These are phyloP conservation scores for Resseliella maxima DNA, from an alignment of 2,888 invertebrate species.

Conservation along the genomic window DNA sequence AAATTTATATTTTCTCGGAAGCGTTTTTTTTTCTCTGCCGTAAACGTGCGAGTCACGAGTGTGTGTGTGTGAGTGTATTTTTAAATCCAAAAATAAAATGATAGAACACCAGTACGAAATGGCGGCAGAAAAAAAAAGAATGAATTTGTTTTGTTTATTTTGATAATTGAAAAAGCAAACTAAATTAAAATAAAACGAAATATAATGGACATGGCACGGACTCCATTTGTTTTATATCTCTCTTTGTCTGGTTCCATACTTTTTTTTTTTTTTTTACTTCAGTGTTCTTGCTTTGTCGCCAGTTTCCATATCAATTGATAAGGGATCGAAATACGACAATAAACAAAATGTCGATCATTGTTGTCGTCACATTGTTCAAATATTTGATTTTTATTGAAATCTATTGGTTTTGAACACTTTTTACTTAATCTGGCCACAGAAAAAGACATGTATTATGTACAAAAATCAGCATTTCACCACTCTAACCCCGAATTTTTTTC, in stretches of 20 bases:
- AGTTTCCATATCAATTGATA: conserved; percentile 45
- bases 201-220: conserved; percentile 29
- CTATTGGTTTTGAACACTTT: conserved; percentile 11
- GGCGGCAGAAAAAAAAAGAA: neutral
- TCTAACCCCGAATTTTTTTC: neutral
- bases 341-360: conserved; percentile 50
- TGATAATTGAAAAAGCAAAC: conserved; percentile 48
- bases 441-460: neutral
- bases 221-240: neutral
- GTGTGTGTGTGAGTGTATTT: neutral
- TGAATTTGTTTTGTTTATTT: conserved; percentile 43
- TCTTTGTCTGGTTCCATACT: no score
- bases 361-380: conserved; percentile 35
- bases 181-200: conserved; percentile 44
- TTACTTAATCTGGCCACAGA: conserved; percentile 27
- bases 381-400: conserved; percentile 40
- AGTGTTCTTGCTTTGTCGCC: neutral
- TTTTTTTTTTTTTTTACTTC: neutral
- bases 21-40: neutral
- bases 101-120: neutral
- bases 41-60: no score
- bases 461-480: neutral
- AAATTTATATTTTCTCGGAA: neutral
- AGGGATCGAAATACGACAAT: conserved; percentile 40
- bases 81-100: neutral